A percentile compares a stretch with the other conserved stretches of the same genome.
These are phyloP conservation scores for Phyllopteryx taeniolatus DNA, from an alignment of 2,113 vertebrate genomes.

Conservation along the genomic window DNA sequence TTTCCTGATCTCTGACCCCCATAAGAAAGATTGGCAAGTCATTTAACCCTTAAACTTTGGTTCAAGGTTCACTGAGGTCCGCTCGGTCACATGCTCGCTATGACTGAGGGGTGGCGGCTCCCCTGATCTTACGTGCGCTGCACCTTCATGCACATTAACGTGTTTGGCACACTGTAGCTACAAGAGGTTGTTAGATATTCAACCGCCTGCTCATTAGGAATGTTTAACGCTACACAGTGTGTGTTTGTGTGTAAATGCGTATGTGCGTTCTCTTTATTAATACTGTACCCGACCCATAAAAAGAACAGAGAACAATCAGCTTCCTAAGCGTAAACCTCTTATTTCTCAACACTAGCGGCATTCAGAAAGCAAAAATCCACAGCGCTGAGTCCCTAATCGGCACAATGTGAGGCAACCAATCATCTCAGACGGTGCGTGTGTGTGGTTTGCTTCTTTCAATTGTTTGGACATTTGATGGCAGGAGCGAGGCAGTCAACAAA, in stretches of 20 bases:
- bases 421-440: slow-evolving; percentile 7
- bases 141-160: background rate
- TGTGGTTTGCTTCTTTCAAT: slow-evolving; percentile 27
- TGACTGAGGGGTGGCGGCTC: slow-evolving; percentile 9
- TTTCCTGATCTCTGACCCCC: slow-evolving; percentile 53
- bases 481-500: slow-evolving; percentile 48
- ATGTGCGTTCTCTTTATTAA: slow-evolving; percentile 40
- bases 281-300: slow-evolving; percentile 42
- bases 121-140: background rate
- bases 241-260: slow-evolving; percentile 8
- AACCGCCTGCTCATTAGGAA: slow-evolving; percentile 40
- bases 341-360: slow-evolving; percentile 57
- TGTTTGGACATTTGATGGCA: slow-evolving; percentile 33
- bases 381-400: slow-evolving; percentile 55
- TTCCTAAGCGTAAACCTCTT: slow-evolving; percentile 68
- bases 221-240: slow-evolving; percentile 17
- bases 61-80: slow-evolving; percentile 59
- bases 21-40: slow-evolving; percentile 52
- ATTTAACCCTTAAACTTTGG: slow-evolving; percentile 59
- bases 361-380: slow-evolving; percentile 60
- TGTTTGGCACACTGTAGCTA: slow-evolving; percentile 12
- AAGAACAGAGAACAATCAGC: slow-evolving; percentile 67
- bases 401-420: slow-evolving; percentile 27
- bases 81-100: slow-evolving; percentile 57
- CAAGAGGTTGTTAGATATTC: slow-evolving; percentile 32